A percentile compares a stretch with the other conserved stretches of the same genome.
Evolutionary conservation across 2,888 invertebrate genomes (phyloP).

Genomic region (Athrips mouffetella): DNA sequence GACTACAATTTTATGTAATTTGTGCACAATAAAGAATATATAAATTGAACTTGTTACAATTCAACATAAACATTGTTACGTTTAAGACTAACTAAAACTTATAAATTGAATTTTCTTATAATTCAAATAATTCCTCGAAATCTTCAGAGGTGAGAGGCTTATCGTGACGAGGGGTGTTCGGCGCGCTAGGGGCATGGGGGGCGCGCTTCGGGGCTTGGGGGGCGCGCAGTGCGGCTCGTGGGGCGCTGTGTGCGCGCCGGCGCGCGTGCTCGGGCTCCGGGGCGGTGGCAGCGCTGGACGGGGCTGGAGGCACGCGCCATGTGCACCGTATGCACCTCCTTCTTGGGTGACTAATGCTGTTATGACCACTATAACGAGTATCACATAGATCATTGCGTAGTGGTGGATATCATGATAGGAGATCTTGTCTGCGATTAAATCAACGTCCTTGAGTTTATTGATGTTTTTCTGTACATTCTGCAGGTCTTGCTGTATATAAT

Average conservation of each 20-base stretch:
- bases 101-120: no score
- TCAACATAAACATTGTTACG: no score
- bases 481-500: not conserved
- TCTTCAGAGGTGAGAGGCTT: no score
- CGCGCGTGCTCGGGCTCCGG: no score
- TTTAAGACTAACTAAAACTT: no score
- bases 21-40: no score
- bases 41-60: no score
- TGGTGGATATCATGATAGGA: constrained; percentile 10
- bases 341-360: no score
- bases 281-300: not conserved
- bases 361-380: not conserved
- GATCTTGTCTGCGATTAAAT: not conserved
- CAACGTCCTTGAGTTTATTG: not conserved
- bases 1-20: no score
- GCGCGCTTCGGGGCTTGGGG: not conserved
- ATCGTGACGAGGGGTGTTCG: no score
- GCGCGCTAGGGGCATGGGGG: no score
- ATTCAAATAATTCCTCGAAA: no score
- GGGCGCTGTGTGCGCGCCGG: not conserved
- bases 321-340: not conserved
- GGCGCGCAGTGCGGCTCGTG: not conserved
- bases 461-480: not conserved
- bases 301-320: not conserved
- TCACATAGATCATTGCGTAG: constrained; percentile 9